Base-by-base conservation (phyloP, 1,140 invertebrate genomes). In the Prorops nasuta region DNA sequence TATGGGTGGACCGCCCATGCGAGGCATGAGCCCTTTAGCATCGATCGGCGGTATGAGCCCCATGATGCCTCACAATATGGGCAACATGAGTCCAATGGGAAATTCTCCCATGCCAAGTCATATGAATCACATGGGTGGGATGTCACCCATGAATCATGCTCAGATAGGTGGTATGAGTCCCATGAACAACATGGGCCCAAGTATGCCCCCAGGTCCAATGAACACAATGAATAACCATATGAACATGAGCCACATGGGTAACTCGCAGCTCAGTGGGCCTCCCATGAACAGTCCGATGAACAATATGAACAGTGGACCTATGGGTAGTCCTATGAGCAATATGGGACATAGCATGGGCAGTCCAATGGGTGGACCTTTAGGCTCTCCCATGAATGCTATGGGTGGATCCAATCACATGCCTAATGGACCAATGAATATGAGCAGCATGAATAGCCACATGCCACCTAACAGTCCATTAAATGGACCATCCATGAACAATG, bases 211-310 rank as follows among this genome's bases (percentile, higher is more conserved):
- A 8, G 76, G 77, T 3, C 76, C 81, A 0, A 80, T 84, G 67
- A 76, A 78, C 40, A 66, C 77, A 10, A 77, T 79, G 68, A 80
- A 75, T 19, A 79, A 80, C 66, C 85, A 86, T 24, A 87, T 88
- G 83, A 86, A 85, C 68, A 85, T 86, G 54, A 79, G 84, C 71
- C 84, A 86, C 47, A 86, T 86, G 82, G 84, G 84, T 28, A 79
- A 78, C 49, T 85, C 85, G 44, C 86, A 84, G 50, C 84, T 87
- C 80, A 83, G 82, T 45, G 84, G 83, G 20, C 83, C 83, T 19
- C 80, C 84, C 17, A 87, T 88, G 80, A 84, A 84, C 21, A 88
- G 86, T 66, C 86, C 86, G 1, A 84, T 89, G 79, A 87, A 74
- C 51, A 79, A 76, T 55, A 84, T 85, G 79, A 81, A 80, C 50